Base-by-base conservation (phyloP, 2,888 invertebrate genomes). In the Plebejus argus region DNA sequence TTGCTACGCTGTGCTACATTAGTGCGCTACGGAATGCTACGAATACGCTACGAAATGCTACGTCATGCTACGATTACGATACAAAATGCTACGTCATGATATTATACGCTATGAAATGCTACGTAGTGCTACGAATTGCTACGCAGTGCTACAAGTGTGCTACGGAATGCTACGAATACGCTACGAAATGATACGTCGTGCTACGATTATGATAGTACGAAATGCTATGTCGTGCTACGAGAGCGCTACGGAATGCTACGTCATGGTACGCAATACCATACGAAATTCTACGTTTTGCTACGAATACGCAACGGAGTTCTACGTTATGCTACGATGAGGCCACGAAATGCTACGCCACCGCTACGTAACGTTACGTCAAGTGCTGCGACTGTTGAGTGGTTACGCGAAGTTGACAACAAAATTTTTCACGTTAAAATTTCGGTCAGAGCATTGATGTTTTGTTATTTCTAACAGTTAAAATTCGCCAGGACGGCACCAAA, bases 341-440 rank as follows among this genome's bases (percentile, higher is more conserved):
- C 2, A 39, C 39, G 8, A 39, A 39, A 39, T 39, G 39, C 39
- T 39, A 39, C 45, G 45, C 10, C 45, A 45, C 10, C 45, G 10
- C 45, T 45, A 3, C 45, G 10, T 3, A 45, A 10, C 5, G 39
- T 39, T 71, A 71, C 71, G 71, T n/a, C 6, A 10, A n/a, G 12
- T 71, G 20, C 39, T 71, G 39, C 10, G 39, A 33, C 8, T 28
- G 28, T 33, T 70, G 33, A 70, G 28, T 33, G 70, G 18, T 4
- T 70, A 70, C 33, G 33, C 70, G 33, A 33, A 18, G 70, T 70
- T 6, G 5, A 70, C 18, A 18, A 18, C 5, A 23, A 3, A 66
- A 66, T 12, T 39, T 35, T 71, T 71, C n/a, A 18, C 10, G 71
- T 71, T 71, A 71, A n/a, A 33, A 33, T 33, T 70, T 70, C 35